phyloP scores from a whole-genome alignment of 2,888 invertebrate species.

The Anaspis maculata region DNA sequence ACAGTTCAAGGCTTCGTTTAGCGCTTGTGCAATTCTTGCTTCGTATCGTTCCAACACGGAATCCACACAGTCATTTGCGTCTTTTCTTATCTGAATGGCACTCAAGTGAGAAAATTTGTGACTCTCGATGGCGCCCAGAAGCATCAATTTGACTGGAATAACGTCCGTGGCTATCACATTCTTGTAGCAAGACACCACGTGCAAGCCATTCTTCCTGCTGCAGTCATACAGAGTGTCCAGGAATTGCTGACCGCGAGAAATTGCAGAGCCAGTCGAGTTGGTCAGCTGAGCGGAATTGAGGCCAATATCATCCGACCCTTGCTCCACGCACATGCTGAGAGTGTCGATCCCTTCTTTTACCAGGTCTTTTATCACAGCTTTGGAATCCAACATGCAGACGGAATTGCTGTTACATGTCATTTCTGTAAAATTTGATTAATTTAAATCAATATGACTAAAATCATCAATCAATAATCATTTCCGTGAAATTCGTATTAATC shows the following conservation, averaged over 20 bases:
- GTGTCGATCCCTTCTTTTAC: conserved; percentile 16
- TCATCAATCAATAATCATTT: neutral
- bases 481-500: no score
- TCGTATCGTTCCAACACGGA: conserved; percentile 16
- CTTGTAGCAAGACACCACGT: conserved; percentile 31
- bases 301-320: conserved; percentile 12
- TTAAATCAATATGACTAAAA: neutral
- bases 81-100: conserved; percentile 24
- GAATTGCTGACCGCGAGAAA: conserved; percentile 24
- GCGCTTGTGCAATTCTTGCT: conserved; percentile 12
- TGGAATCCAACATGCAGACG: conserved; percentile 18
- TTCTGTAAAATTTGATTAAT: conserved; percentile 11
- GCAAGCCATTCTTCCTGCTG: conserved; percentile 24
- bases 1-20: conserved; percentile 16
- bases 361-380: conserved; percentile 17
- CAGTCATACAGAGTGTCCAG: conserved; percentile 27
- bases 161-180: conserved; percentile 28
- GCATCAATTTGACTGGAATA: conserved; percentile 26
- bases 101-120: conserved; percentile 28
- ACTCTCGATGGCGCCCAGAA: conserved; percentile 28
- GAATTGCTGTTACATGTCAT: conserved; percentile 18
- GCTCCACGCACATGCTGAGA: conserved; percentile 16
- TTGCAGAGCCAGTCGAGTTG: conserved; percentile 20
- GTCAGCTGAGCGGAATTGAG: conserved; percentile 17
- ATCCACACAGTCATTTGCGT: conserved; percentile 29